phyloP scores from a whole-genome alignment of 2,888 invertebrate genomes.

The Cantharis flavilabris region DNA sequence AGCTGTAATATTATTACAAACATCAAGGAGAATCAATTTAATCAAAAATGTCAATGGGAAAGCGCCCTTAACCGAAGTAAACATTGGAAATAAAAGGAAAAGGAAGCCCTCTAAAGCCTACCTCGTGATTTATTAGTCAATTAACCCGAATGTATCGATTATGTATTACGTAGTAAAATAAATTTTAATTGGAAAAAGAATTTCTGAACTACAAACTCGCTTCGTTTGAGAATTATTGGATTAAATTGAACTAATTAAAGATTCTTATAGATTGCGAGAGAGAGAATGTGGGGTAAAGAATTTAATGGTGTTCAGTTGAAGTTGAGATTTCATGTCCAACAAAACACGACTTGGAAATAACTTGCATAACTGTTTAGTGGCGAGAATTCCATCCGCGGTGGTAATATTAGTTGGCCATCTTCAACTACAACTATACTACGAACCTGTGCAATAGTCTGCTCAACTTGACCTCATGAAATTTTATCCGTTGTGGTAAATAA shows the following conservation, averaged over 20 bases:
- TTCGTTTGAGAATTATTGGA: neutral
- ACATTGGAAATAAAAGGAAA: neutral
- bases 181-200: neutral
- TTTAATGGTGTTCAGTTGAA: conserved; percentile 11
- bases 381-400: conserved; percentile 27
- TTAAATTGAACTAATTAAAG: neutral
- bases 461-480: conserved; percentile 34
- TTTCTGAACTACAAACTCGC: neutral
- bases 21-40: neutral
- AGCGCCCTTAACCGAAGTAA: neutral
- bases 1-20: neutral
- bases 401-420: conserved; percentile 19
- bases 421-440: neutral
- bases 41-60: neutral
- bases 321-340: conserved; percentile 15
- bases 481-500: conserved; percentile 22
- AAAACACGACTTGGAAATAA: conserved; percentile 33
- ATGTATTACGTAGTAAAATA: neutral
- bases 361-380: conserved; percentile 34
- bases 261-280: neutral
- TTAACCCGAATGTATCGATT: neutral
- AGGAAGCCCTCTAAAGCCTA: neutral
- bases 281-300: conserved; percentile 16
- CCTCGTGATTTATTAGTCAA: neutral
- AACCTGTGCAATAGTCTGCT: conserved; percentile 25